phyloP scores from a whole-genome alignment of 2,113 vertebrate genomes.

The Neogobius melanostomus region DNA sequence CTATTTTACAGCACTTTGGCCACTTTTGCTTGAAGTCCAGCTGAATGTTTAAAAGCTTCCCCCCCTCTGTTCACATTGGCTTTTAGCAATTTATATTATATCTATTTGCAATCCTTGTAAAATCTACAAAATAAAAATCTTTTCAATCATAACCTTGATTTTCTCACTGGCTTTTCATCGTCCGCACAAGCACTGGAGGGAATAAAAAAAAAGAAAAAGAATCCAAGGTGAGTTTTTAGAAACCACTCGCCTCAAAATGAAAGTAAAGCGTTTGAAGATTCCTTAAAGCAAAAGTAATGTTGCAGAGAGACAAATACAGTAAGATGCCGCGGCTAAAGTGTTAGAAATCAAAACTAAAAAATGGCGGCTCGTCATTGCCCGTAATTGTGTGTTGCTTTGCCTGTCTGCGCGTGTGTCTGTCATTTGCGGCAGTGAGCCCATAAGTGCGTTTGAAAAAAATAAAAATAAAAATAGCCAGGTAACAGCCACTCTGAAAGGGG shows the following conservation, averaged over 20 bases:
- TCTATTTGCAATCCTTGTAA: conserved; percentile 7
- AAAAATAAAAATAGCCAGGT: conserved; percentile 68
- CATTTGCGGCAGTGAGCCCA: conserved; percentile 74
- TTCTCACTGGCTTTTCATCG: not conserved
- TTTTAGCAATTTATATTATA: not conserved
- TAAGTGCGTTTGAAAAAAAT: conserved; percentile 72
- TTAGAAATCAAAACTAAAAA: conserved; percentile 42
- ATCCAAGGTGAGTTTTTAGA: conserved; percentile 5
- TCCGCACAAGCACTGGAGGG: not conserved
- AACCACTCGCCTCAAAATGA: conserved; percentile 1
- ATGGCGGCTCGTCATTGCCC: conserved; percentile 45
- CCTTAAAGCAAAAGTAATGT: conserved; percentile 19
- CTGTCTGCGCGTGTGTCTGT: conserved; percentile 48
- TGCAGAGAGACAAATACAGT: conserved; percentile 1
- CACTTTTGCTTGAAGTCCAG: not conserved
- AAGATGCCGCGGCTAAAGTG: conserved; percentile 39
- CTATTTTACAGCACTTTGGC: not conserved
- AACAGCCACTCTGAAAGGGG: conserved; percentile 70
- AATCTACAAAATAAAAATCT: conserved; percentile 18
- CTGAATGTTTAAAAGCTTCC: not conserved
- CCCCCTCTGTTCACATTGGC: not conserved
- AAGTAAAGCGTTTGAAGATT: conserved; percentile 8
- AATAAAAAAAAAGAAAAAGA: not conserved
- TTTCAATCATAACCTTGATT: conserved; percentile 29
- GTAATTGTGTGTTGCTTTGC: conserved; percentile 50